phyloP scores from a whole-genome alignment of 1,140 invertebrate species.

The Ceratina calcarata region DNA sequence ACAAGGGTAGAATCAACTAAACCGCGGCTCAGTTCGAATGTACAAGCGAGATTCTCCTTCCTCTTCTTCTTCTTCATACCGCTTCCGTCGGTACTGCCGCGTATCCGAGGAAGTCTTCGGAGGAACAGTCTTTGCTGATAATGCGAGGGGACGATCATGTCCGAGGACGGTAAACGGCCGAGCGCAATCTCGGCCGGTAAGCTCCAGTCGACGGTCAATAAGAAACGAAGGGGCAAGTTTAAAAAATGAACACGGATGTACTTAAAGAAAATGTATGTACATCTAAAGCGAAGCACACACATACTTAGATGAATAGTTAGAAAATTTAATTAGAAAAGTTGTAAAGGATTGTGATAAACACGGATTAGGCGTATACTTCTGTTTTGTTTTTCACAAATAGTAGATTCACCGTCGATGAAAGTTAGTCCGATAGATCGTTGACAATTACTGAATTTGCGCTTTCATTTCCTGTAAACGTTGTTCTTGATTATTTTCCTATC shows the following conservation, averaged over 20 bases:
- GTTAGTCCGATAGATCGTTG: neutral
- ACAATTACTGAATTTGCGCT: slow-evolving; percentile 16
- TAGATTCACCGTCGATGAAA: slow-evolving; percentile 15
- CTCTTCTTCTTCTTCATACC: neutral
- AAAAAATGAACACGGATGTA: neutral
- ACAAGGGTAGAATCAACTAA: slow-evolving; percentile 87
- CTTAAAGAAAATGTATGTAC: neutral
- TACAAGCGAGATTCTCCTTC: slow-evolving; percentile 29
- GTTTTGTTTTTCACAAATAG: neutral
- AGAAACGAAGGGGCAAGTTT: neutral
- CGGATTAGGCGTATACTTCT: neutral
- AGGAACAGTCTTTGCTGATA: slow-evolving; percentile 27
- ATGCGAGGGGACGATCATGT: slow-evolving; percentile 15
- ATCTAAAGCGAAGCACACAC: neutral
- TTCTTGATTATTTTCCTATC: neutral
- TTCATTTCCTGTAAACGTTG: neutral
- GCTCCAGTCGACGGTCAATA: neutral
- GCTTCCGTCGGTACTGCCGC: slow-evolving; percentile 16
- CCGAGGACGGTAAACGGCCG: slow-evolving; percentile 8
- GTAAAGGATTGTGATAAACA: slow-evolving; percentile 12
- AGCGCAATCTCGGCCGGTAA: slow-evolving; percentile 5
- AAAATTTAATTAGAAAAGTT: neutral
- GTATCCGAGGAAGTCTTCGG: neutral
- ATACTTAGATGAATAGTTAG: neutral
- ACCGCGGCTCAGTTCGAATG: slow-evolving; percentile 12